phyloP scores from a whole-genome alignment of 2,888 invertebrate genomes.

The Netelia virgata region DNA sequence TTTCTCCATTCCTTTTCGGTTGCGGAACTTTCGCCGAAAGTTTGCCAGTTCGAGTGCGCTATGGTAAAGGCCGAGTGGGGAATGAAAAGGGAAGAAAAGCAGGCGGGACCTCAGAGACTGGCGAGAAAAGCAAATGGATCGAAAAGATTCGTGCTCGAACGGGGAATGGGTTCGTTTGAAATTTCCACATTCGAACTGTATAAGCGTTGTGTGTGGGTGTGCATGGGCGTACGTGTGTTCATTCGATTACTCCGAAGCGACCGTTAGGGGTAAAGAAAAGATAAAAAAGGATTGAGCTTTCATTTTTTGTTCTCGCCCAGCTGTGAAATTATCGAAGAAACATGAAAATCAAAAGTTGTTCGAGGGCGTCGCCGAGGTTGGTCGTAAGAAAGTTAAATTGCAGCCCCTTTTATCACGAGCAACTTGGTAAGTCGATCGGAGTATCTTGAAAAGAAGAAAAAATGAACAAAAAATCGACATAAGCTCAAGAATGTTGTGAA shows the following conservation, averaged over 20 bases:
- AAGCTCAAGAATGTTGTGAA: not conserved
- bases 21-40: conserved; percentile 34
- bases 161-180: conserved; percentile 13
- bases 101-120: not conserved
- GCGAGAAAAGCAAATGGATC: conserved; percentile 44
- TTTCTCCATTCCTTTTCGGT: not conserved
- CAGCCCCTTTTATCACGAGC: not conserved
- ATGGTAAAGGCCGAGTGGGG: not conserved
- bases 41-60: not conserved
- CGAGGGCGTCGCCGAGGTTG: not conserved
- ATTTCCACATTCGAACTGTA: conserved; percentile 13
- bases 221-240: not conserved
- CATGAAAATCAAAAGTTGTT: not conserved
- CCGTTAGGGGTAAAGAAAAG: not conserved
- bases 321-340: not conserved
- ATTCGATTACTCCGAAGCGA: not conserved
- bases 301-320: not conserved
- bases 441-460: not conserved
- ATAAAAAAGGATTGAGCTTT: not conserved
- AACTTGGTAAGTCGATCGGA: no score
- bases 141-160: conserved; percentile 44
- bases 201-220: not conserved
- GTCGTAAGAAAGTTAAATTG: not conserved
- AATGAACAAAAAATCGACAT: not conserved
- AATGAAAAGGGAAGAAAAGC: not conserved